Percentiles rank a stretch among this genome's conserved stretches.
These are phyloP conservation scores for Drosophila novamexicana DNA, from an alignment of 1,140 invertebrate genomes.

Conservation along the genomic window DNA sequence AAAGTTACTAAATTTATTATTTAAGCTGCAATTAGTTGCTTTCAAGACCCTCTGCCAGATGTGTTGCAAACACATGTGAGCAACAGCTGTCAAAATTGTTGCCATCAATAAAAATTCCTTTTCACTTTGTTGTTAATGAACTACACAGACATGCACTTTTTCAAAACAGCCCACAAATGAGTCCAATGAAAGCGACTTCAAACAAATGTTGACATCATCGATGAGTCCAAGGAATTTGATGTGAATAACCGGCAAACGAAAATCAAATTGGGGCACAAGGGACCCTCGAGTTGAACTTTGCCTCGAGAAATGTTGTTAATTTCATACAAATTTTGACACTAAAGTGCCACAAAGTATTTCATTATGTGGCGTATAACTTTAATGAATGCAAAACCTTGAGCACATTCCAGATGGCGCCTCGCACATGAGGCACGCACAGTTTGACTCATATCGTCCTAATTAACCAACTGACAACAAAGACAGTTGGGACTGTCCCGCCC, in stretches of 20 bases:
- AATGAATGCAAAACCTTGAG: conserved; percentile 16
- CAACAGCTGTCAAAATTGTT: too few relatives aligned
- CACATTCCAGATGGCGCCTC: conserved; percentile 44
- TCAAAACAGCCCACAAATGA: conserved; percentile 13
- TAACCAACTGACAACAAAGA: conserved; percentile 65
- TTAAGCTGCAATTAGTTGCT: not conserved
- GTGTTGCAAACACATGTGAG: not conserved
- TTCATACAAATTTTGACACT: not conserved
- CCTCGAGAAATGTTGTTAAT: not conserved
- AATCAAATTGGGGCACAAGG: conserved; percentile 53
- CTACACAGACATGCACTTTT: conserved; percentile 9
- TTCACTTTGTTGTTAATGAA: conserved; percentile 12
- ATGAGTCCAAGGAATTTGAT: conserved; percentile 1
- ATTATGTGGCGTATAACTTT: conserved; percentile 7
- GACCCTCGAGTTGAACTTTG: not conserved
- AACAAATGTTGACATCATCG: conserved; percentile 42
- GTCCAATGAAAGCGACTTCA: conserved; percentile 34
- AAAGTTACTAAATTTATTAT: conserved; percentile 6
- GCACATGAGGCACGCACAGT: not conserved
- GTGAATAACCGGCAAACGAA: conserved; percentile 23
- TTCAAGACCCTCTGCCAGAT: conserved; percentile 2
- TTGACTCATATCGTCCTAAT: conserved; percentile 71
- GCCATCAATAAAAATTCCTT: too few relatives aligned
- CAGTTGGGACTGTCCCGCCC: conserved; percentile 26
- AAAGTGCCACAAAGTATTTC: conserved; percentile 12